Evolutionary conservation across 1,140 invertebrate species (phyloP), one percentile per base, ranked within the genome.

Genomic region (Polyergus mexicanus): DNA sequence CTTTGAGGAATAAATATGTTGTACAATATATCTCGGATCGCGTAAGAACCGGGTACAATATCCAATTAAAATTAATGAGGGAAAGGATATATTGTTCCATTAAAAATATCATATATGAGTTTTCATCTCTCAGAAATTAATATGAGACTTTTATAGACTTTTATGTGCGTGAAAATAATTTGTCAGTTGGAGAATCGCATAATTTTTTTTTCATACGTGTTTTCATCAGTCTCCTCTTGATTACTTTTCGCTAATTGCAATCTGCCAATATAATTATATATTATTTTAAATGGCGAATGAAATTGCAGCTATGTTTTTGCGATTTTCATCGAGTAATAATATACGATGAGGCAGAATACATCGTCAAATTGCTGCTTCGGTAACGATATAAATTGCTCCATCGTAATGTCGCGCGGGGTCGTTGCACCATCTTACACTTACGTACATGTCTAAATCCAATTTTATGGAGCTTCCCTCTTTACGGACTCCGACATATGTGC

Each of bases 361-460:
- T 71, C 56, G 8, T 65, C 13, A 65, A 68, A 76, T 71, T 84
- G 68, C 56, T 47, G 32, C 84, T 68, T 85, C 28, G 63, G n/a
- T 76, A 84, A 69, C 58, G n/a, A 81, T 78, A 80, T 68, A 83
- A 83, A 83, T 83, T 83, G 78, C 68, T 35, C 38, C 68, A 44
- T 22, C 51, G 32, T 80, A 80, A 69, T 56, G 63, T 81, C 66
- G 41, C 54, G 54, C 16, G 65, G 41, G 65, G 54, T 83, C 78
- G 62, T 71, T 74, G 38, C 78, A 35, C 68, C 68, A 72, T 13
- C 77, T 69, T 69, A 69, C 22, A 44, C 47, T 54, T 54, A 54
- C 47, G 4, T 51, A 19, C 68, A 13, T 74, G 68, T 35, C 68
- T 83, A 62, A 83, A 83, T 83, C 41, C 54, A 83, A 83, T 83